Conservation (phyloP, 2,113 vertebrate species). For the Microcebus griseorufus region DNA sequence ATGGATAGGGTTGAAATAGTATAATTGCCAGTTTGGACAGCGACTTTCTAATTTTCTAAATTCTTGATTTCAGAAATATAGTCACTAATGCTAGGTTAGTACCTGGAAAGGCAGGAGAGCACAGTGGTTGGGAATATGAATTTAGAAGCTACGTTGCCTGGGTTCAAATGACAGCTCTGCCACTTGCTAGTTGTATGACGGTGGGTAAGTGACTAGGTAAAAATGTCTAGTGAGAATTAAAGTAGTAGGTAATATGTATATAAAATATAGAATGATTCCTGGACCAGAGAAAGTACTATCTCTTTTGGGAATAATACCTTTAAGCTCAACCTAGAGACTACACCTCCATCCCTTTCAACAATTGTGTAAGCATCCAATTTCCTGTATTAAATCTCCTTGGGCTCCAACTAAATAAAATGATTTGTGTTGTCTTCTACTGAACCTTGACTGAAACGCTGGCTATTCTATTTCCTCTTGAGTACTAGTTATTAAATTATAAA, state of each 20-base stretch:
- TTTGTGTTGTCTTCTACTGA: conserved; percentile 18
- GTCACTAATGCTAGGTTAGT: neutral
- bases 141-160: neutral
- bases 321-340: neutral
- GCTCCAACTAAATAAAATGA: neutral
- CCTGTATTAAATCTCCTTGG: neutral
- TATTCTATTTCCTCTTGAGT: neutral
- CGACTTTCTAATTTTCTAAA: neutral
- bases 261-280: neutral
- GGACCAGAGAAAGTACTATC: neutral
- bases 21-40: neutral
- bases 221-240: neutral
- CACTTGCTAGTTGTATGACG: neutral
- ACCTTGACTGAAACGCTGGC: neutral
- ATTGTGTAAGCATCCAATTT: neutral
- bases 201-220: neutral
- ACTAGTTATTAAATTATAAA: conserved; percentile 1
- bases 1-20: neutral
- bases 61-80: neutral
- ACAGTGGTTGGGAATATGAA: neutral
- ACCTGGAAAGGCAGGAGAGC: neutral
- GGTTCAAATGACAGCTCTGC: neutral
- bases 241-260: neutral
- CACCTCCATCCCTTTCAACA: neutral
- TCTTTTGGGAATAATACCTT: neutral